Evolutionary conservation across 64 coral and sea anemone genomes (phyloP), one percentile per base, ranked within the genome.

Genomic region (Trachythela sp.): DNA sequence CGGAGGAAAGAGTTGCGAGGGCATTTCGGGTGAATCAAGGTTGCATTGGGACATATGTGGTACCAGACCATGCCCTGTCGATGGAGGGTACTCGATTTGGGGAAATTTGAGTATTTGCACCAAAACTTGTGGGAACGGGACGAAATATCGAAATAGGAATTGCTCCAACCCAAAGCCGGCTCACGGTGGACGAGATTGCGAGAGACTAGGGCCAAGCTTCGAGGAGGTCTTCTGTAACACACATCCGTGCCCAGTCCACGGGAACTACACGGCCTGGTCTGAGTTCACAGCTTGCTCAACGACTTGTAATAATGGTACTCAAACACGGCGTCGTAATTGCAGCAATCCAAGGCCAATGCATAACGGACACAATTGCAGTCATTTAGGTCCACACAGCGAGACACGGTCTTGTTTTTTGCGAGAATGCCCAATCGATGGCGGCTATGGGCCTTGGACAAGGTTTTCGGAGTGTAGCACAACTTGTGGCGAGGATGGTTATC

Each of bases 1-100:
- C 29, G 92, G 89, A 0, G 92, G 92, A 68, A 68, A 80, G 22
- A 18, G 10, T 5, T 94, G 93, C 39, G 31, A 85, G 39, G 30
- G 4, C 5, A 68, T 68, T 4, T 68, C 59, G 20, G 59, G 59
- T 22, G 59, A 68, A 68, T n/a, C 20, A 31, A 85, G 89, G 49
- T 24, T 39, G 40, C 2, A 17, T 33, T 6, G 35, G 1, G 77
- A 45, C 13, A 54, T 88, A 37, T 94, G 92, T 38, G 85, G 76
- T 18, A 7, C 86, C 30, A 86, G 56, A 77, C 68, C 77, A 18
- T 94, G 93, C 54, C 77, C 77, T 38, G 77, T 36, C 10, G 39
- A 38, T 37, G 39, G 1, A 10, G 27, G 1, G 24, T 41, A 36
- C 33, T 10, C 18, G 13, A 39, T 22, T 9, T 36, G 39, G 80